A percentile compares a stretch with the other conserved stretches of the same genome.
These are phyloP conservation scores for Nomada goodeniana DNA, from an alignment of 2,888 invertebrate species.

Conservation along the genomic window DNA sequence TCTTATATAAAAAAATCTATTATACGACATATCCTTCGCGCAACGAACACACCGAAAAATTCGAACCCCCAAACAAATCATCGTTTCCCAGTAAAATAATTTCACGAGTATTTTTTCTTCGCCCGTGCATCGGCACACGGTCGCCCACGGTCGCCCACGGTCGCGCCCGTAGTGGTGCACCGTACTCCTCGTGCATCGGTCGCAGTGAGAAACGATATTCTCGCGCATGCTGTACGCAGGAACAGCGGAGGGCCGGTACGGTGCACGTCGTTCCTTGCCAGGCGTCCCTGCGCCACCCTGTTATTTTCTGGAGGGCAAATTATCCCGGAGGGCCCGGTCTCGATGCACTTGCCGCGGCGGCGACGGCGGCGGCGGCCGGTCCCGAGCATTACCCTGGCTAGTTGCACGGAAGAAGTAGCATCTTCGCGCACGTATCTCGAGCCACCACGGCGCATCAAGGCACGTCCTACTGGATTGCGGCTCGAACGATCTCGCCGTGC, in stretches of 20 bases:
- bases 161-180: too few relatives aligned
- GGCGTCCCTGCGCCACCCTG: constrained; percentile 79
- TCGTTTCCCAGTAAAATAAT: too few relatives aligned
- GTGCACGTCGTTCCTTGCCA: constrained; percentile 67
- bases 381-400: constrained; percentile 70
- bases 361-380: constrained; percentile 50
- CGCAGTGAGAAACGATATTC: too few relatives aligned
- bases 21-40: too few relatives aligned
- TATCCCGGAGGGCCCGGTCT: constrained; percentile 76
- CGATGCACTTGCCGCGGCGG: constrained; percentile 79
- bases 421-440: constrained; percentile 83
- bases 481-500: constrained; percentile 73
- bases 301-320: constrained; percentile 82
- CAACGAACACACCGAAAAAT: too few relatives aligned
- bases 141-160: too few relatives aligned
- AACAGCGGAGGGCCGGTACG: constrained; percentile 40
- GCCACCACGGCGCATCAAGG: constrained; percentile 82
- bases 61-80: too few relatives aligned
- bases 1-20: too few relatives aligned
- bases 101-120: too few relatives aligned
- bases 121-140: too few relatives aligned
- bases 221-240: constrained; percentile 45
- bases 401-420: constrained; percentile 82
- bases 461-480: constrained; percentile 84
- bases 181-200: too few relatives aligned